Conservation (phyloP, 2,113 vertebrate species). For the Burhinus bistriatus region DNA sequence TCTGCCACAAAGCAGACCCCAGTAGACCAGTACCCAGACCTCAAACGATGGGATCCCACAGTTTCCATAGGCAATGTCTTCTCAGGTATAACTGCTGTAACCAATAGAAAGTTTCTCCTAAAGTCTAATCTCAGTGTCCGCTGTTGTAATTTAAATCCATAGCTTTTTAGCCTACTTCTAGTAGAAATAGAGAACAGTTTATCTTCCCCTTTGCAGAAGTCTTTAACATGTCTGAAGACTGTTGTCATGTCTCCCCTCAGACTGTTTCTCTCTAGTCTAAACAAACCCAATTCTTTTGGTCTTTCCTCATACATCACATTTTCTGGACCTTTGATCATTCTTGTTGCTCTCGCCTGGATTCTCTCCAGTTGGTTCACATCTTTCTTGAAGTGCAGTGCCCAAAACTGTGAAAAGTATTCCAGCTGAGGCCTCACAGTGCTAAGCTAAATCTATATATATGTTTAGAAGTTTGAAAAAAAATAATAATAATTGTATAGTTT, state of each 20-base stretch:
- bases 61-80: background rate
- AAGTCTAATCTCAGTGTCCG: background rate
- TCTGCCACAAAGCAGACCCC: background rate
- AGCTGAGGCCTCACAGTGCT: conserved; percentile 30
- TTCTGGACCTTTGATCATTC: conserved; percentile 64
- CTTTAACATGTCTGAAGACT: conserved; percentile 45
- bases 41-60: background rate
- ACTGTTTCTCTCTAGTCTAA: conserved; percentile 59
- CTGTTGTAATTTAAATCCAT: background rate
- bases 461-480: background rate
- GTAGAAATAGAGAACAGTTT: conserved; percentile 34
- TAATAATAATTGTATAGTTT: background rate
- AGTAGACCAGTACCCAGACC: background rate
- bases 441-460: background rate
- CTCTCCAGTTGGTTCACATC: conserved; percentile 54
- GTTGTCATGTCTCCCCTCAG: conserved; percentile 57
- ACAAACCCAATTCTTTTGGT: conserved; percentile 61
- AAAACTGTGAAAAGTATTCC: conserved; percentile 44
- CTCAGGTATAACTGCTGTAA: conserved; percentile 50
- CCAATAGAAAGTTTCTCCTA: background rate
- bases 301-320: conserved; percentile 61
- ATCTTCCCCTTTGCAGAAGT: background rate
- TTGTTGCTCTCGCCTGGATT: conserved; percentile 36
- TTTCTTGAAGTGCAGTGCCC: conserved; percentile 25
- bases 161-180: conserved; percentile 3